Base-by-base conservation (phyloP, 2,888 invertebrate species). In the Cenopis cana region DNA sequence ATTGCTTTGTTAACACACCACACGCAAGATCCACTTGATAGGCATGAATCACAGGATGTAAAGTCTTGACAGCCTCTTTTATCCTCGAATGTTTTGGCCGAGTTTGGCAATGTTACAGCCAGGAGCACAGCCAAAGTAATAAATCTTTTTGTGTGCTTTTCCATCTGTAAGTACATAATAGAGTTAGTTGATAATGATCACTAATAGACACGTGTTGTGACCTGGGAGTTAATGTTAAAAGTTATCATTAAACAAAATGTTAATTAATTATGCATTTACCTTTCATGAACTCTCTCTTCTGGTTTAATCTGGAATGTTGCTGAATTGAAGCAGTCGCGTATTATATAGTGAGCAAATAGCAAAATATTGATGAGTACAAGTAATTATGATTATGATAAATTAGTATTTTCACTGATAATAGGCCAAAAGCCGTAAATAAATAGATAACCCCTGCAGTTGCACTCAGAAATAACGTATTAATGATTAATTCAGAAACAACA, bases 1-100 rank as follows among this genome's bases (percentile, higher is more conserved):
- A 83, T 81, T 76, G 86, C 89, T 75, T 90, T 89, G 33, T 86
- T 87, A n/a, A 90, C 88, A 68, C 90, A 90, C 89, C 90, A 91
- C 4, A 83, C 83, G 73, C 90, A 91, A 60, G 75, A 78, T 71
- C 76, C 84, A 69, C 84, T 82, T 14, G 78, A 74, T 69, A 91
- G 79, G 68, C 90, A 91, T 5, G 82, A 77, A 0, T 85, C 78
- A 73, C 90, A 90, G 8, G 90, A 89, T 36, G 24, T 62, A 10
- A 71, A 56, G 10, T 10, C 77, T 73, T 69, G 83, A 70, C 87
- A 87, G 50, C 78, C 78, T 12, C 81, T 74, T 56, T 79, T n/a
- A n/a, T 49, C 55, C 49, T 18, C 49, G 14, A 61, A 18, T 1
- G 38, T 56, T 20, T 24, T 29, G 14, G 61, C 55, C 11, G 29